A percentile compares a stretch with the other conserved stretches of the same genome.
Conservation (phyloP, 1,140 invertebrate genomes). For the Forficula auricularia region DNA sequence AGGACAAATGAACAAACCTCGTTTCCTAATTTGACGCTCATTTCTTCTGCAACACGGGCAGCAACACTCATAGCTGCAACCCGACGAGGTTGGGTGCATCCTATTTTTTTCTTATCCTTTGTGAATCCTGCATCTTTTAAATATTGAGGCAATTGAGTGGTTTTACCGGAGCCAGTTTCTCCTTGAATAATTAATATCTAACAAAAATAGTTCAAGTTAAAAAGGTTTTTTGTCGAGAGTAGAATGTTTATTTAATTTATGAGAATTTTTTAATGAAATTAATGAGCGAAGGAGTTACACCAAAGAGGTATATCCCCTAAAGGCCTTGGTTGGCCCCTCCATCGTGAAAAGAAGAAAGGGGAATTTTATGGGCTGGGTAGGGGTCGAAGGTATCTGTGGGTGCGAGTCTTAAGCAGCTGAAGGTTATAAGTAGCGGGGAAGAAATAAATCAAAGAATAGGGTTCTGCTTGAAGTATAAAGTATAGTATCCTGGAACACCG, state of each 20-base stretch:
- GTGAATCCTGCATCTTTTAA: slow-evolving; percentile 81
- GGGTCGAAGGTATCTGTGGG: no score
- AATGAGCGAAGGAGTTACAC: no score
- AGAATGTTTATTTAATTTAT: slow-evolving; percentile 1
- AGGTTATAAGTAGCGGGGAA: no score
- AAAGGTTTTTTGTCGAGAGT: background rate
- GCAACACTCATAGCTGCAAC: slow-evolving; percentile 70
- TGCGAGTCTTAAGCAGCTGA: no score
- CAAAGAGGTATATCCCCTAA: no score
- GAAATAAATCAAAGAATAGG: no score
- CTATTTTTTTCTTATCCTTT: slow-evolving; percentile 61
- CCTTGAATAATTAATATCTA: slow-evolving; percentile 88
- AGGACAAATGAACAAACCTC: slow-evolving; percentile 27
- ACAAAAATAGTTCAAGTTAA: slow-evolving; percentile 2
- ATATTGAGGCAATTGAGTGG: slow-evolving; percentile 97
- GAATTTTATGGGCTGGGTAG: no score
- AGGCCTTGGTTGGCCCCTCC: no score
- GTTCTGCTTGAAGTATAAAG: no score
- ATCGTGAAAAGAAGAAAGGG: no score
- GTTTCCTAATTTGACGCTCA: slow-evolving; percentile 48
- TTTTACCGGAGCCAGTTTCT: slow-evolving; percentile 95
- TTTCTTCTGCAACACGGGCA: slow-evolving; percentile 52
- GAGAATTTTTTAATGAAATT: slow-evolving; percentile 4
- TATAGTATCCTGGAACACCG: no score
- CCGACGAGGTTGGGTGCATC: slow-evolving; percentile 39